Conservation (phyloP, 2,888 invertebrate genomes). For the Mylabris sibirica region DNA sequence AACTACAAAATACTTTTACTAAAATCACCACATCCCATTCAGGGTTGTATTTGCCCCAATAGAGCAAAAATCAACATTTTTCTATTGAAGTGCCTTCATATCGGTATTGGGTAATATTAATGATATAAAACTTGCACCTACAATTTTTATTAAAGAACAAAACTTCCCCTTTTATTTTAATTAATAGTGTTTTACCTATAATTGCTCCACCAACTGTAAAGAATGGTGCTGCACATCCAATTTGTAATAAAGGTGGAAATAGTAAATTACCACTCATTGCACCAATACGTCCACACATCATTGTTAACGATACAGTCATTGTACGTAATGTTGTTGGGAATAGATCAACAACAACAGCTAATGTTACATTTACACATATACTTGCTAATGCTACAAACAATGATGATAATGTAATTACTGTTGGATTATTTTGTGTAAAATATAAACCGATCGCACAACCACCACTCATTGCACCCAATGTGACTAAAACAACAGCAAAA, state of each 20-base stretch:
- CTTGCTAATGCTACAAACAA: slow-evolving; percentile 66
- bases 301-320: slow-evolving; percentile 73
- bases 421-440: slow-evolving; percentile 60
- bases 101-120: slow-evolving; percentile 50
- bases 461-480: slow-evolving; percentile 28
- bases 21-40: no score
- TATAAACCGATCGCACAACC: slow-evolving; percentile 28
- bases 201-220: slow-evolving; percentile 71
- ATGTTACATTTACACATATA: slow-evolving; percentile 68
- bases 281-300: slow-evolving; percentile 76
- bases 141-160: slow-evolving; percentile 29
- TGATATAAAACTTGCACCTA: slow-evolving; percentile 45
- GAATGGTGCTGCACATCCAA: slow-evolving; percentile 78
- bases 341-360: slow-evolving; percentile 70
- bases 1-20: no score
- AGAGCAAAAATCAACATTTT: neutral
- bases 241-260: slow-evolving; percentile 72
- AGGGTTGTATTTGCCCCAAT: no score
- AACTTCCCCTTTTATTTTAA: slow-evolving; percentile 9
- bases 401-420: slow-evolving; percentile 60
- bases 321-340: slow-evolving; percentile 76
- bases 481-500: slow-evolving; percentile 31
- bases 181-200: slow-evolving; percentile 62
- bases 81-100: slow-evolving; percentile 47
- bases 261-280: slow-evolving; percentile 75